Evolutionary conservation across 2,113 vertebrate genomes (phyloP), one percentile per base, ranked within the genome.

Genomic region (Menidia beryllina): DNA sequence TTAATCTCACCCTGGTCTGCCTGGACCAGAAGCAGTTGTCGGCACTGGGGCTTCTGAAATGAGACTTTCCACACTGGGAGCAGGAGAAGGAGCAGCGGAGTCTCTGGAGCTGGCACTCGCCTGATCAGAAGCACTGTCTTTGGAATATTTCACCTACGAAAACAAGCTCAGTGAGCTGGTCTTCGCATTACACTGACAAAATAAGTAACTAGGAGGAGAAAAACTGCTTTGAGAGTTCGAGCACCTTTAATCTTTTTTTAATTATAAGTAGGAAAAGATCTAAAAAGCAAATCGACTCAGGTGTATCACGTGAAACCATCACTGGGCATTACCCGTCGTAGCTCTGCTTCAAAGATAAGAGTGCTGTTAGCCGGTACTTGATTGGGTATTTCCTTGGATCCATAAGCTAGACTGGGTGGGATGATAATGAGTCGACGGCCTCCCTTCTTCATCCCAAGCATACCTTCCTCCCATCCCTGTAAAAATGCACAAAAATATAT

Each of bases 391-490:
- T 96, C 97, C 79, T 97, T 95, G 20, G 95, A 79, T 24, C 96
- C 97, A 0, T 96, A 94, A 3, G 93, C 96, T n/a, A 92, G 88
- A 4, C 85, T 74, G 0, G 97, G 93, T 0, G 98, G 98, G 59
- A 99, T 73, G 12, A 98, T 69, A 7, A 99, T 91, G 19, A 96
- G 77, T 1, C 98, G 94, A 13, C 90, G 90, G 0, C 95, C 95
- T 10, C 94, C 93, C 88, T 97, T 99, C 75, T 86, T 95, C 95
- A 99, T 96, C 39, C 95, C 96, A 56, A 95, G 64, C 95, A 99
- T 96, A 23, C 96, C 98, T 49, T 98, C 95, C 69, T 99, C 97
- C 97, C 96, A 99, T 69, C 95, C 95, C 98, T 99, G 88, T 0
- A 23, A 14, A 74, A 2, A 64, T 24, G 81, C 2, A 50, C 2